Conservation (phyloP, 2,797 vertebrate species). For the Takifugu rubripes region DNA sequence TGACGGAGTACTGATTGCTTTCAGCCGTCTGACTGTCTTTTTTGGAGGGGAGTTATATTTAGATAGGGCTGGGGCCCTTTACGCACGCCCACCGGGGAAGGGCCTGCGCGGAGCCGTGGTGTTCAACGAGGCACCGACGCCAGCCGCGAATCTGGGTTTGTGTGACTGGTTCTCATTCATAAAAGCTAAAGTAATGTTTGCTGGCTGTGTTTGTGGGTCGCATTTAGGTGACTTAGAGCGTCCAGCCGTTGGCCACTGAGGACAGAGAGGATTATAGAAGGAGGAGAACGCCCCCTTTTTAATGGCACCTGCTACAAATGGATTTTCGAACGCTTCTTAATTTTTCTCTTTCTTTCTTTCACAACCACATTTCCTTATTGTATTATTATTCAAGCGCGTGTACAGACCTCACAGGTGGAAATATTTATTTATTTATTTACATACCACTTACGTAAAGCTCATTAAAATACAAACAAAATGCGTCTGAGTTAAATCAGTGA, state of each 20-base stretch:
- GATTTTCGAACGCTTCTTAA: no score
- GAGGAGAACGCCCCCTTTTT: neutral
- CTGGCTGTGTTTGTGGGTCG: neutral
- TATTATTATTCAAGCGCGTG: no score
- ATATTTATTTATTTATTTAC: no score
- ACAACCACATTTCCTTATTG: no score
- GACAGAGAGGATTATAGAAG: no score
- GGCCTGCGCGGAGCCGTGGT: constrained; percentile 33
- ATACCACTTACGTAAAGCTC: no score
- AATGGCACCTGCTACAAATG: no score
- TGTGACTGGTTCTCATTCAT: constrained; percentile 13
- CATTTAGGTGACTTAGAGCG: neutral
- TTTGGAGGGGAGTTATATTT: constrained; percentile 67
- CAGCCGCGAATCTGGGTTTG: neutral
- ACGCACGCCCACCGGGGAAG: constrained; percentile 67
- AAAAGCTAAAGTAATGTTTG: neutral
- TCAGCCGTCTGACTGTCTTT: constrained; percentile 39
- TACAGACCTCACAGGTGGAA: no score
- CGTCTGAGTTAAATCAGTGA: no score
- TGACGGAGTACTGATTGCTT: constrained; percentile 68
- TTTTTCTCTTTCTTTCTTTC: no score
- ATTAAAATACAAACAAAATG: no score
- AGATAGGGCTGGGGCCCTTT: constrained; percentile 61
- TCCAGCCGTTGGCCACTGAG: no score
- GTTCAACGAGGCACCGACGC: constrained; percentile 19